Evolutionary conservation across 2,888 invertebrate species (phyloP).

Genomic region (Heliconius erato): DNA sequence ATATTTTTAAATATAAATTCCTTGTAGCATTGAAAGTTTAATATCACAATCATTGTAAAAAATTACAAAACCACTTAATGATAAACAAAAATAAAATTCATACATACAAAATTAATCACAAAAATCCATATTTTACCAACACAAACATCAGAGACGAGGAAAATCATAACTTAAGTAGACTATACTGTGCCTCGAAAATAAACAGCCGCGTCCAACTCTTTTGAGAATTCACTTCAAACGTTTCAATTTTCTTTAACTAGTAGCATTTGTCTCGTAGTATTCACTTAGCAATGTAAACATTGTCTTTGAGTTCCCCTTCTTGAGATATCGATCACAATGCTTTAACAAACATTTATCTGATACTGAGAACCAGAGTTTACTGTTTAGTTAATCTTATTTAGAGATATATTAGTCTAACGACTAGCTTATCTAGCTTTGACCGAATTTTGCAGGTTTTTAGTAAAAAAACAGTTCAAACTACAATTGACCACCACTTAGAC

Average conservation of each 20-base stretch:
- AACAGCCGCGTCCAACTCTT: constrained; percentile 61
- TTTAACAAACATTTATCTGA: background rate
- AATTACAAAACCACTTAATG: no score
- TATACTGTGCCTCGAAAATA: constrained; percentile 63
- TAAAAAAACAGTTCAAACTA: background rate
- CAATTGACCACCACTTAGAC: no score
- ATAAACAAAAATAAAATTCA: background rate
- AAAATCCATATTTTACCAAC: constrained; percentile 57
- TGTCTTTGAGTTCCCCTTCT: constrained; percentile 19
- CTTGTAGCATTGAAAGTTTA: no score
- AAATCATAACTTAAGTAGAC: constrained; percentile 77
- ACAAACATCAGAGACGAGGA: constrained; percentile 58
- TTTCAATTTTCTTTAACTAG: constrained; percentile 55
- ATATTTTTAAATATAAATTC: no score
- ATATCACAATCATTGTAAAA: no score
- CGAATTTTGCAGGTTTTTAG: background rate
- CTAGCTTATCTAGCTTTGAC: background rate
- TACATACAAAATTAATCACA: background rate
- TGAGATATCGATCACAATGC: constrained; percentile 1
- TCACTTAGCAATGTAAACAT: constrained; percentile 23
- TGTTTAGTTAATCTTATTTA: constrained; percentile 12
- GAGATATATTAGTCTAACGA: background rate
- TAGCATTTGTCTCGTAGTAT: constrained; percentile 22
- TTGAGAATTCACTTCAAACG: constrained; percentile 55
- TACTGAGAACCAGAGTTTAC: background rate